phyloP scores from a whole-genome alignment of 2,797 vertebrate genomes.

The Hozukius guyotensis region DNA sequence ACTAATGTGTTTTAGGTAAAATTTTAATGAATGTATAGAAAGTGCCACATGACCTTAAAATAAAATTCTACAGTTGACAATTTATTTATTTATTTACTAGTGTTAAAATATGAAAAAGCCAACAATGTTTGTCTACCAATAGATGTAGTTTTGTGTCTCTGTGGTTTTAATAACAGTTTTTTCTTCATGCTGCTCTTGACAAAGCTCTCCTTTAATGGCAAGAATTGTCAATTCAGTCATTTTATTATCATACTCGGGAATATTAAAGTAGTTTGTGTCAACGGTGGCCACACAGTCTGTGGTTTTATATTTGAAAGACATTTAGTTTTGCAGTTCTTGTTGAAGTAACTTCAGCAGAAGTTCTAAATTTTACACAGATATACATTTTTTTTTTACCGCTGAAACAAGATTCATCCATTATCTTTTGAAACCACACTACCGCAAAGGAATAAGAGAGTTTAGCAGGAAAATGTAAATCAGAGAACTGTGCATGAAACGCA shows the following conservation, averaged over 20 bases:
- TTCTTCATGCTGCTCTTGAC: not conserved
- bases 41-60: not conserved
- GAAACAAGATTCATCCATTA: constrained; percentile 54
- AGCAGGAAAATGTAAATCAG: constrained; percentile 44
- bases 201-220: constrained; percentile 1
- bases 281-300: not conserved
- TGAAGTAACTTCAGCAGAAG: constrained; percentile 36
- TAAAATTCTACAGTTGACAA: not conserved
- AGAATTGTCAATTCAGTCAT: constrained; percentile 27
- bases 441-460: constrained; percentile 15
- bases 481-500: constrained; percentile 24
- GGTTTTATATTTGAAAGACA: constrained; percentile 23
- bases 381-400: not conserved
- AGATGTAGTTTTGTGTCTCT: not conserved
- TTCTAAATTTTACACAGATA: constrained; percentile 8
- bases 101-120: not conserved
- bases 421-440: constrained; percentile 29
- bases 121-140: not conserved
- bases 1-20: not conserved
- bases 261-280: constrained; percentile 7
- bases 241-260: constrained; percentile 16
- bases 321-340: constrained; percentile 21
- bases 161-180: not conserved
- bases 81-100: not conserved
- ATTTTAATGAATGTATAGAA: not conserved